Evolutionary conservation across 2,113 vertebrate genomes (phyloP), one percentile per base, ranked within the genome.

Genomic region (Proterorhinus semilunaris): DNA sequence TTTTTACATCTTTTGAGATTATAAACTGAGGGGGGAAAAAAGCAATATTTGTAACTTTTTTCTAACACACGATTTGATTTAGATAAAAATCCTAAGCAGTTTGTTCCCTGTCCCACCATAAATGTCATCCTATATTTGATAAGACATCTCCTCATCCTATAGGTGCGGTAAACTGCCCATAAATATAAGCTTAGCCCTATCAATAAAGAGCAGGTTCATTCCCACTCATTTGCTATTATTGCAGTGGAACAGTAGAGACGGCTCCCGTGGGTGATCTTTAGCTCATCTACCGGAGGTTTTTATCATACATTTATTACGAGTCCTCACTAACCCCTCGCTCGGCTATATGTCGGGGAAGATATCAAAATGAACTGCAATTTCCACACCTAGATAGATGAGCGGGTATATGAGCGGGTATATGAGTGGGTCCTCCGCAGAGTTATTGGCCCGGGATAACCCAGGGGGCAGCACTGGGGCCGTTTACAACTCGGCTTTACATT

Each of bases 171-270:
- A 78, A 57, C 79, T 75, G 59, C 71, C 69, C 74, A 74, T 69
- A 83, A 80, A 82, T 74, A 83, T 70, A 69, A 42, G 17, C 54
- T 74, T 46, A 27, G n/a, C 67, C 80, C 84, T 66, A 82, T 75
- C 66, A 7, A 70, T 76, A 68, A 82, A 80, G 70, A 73, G 72
- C 71, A 66, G 69, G 59, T 57, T 36, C 59, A 13, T 4, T 53
- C 54, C 43, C 65, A 16, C 59, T 54, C 47, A 61, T 73, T 77
- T 75, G 27, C 62, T 61, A 53, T 82, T 71, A 71, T 69, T 57
- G 66, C 15, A 72, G 21, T 36, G 45, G 53, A 11, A 55, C 62
- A 44, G 49, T 51, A 27, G 12, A 46, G 43, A 52, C 7, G 6
- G 1, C 17, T 16, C 57, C 66, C 69, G 6, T 6, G 51, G 50